Evolutionary conservation across 2,888 invertebrate genomes (phyloP).

Genomic region (Acanthosoma haemorrhoidale): DNA sequence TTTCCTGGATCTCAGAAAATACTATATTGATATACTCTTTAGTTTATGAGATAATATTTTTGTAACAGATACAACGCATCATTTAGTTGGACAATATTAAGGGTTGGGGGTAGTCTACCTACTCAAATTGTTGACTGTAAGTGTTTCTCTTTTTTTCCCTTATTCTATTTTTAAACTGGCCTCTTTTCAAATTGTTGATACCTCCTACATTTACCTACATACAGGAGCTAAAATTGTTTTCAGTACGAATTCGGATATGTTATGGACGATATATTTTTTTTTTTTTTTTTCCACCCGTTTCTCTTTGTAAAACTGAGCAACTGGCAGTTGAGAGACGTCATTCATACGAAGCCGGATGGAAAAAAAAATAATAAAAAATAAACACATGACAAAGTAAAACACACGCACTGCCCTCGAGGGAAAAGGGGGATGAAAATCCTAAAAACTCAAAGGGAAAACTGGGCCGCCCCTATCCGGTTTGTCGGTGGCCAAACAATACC

Average conservation of each 20-base stretch:
- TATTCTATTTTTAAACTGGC: too few relatives aligned
- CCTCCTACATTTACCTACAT: too few relatives aligned
- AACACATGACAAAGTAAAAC: conserved; percentile 9
- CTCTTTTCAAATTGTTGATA: too few relatives aligned
- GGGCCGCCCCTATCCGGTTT: background rate
- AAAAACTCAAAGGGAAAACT: conserved; percentile 1
- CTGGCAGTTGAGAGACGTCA: conserved; percentile 9
- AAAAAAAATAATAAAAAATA: conserved; percentile 1
- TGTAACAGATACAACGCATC: too few relatives aligned
- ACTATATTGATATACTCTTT: too few relatives aligned
- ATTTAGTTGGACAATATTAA: too few relatives aligned
- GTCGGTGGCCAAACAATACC: background rate
- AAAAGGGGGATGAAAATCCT: background rate
- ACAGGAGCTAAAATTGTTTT: too few relatives aligned
- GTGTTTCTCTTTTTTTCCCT: too few relatives aligned
- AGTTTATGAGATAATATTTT: too few relatives aligned
- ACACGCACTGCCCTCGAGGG: background rate
- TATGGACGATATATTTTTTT: background rate
- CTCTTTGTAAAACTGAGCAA: background rate
- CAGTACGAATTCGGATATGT: background rate
- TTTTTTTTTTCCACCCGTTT: background rate
- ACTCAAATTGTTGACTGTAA: too few relatives aligned
- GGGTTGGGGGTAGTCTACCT: too few relatives aligned
- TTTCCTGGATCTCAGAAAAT: too few relatives aligned
- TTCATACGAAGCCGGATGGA: background rate